Evolutionary conservation across 2,797 vertebrate genomes (phyloP).

Genomic region (Poecilia wingei): DNA sequence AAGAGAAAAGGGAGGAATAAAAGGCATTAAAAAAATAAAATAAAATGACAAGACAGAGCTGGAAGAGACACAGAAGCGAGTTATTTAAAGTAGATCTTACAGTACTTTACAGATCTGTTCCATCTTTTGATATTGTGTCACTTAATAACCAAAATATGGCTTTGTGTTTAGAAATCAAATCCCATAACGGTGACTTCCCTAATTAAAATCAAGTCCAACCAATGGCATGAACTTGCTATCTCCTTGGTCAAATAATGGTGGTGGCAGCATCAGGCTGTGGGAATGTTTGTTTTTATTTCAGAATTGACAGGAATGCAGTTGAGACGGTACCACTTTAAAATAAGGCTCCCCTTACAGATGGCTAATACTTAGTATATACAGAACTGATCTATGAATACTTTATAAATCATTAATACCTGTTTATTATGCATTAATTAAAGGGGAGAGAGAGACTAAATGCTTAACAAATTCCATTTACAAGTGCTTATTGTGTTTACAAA

Average conservation of each 20-base stretch:
- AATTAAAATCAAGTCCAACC: background rate
- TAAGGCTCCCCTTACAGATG: too few relatives aligned
- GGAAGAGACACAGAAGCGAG: conserved; percentile 39
- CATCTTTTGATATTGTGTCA: background rate
- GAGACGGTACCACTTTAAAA: too few relatives aligned
- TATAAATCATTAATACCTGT: too few relatives aligned
- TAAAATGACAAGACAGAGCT: conserved; percentile 7
- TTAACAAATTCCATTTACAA: too few relatives aligned
- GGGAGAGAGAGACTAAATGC: too few relatives aligned
- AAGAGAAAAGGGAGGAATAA: conserved; percentile 7
- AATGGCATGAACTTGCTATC: background rate
- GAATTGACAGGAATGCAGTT: background rate
- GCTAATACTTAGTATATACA: too few relatives aligned
- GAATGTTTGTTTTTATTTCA: background rate
- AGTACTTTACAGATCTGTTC: background rate
- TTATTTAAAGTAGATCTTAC: conserved; percentile 41
- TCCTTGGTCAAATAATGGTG: background rate
- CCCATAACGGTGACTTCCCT: background rate
- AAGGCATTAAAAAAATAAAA: conserved; percentile 1
- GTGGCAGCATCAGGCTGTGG: background rate
- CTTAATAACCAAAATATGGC: background rate
- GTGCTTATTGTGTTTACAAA: too few relatives aligned
- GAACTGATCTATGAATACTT: too few relatives aligned
- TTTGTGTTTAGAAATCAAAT: background rate
- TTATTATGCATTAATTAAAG: too few relatives aligned